Evolutionary conservation across 2,113 vertebrate genomes (phyloP), one percentile per base, ranked within the genome.

Genomic region (Salvelinus fontinalis): DNA sequence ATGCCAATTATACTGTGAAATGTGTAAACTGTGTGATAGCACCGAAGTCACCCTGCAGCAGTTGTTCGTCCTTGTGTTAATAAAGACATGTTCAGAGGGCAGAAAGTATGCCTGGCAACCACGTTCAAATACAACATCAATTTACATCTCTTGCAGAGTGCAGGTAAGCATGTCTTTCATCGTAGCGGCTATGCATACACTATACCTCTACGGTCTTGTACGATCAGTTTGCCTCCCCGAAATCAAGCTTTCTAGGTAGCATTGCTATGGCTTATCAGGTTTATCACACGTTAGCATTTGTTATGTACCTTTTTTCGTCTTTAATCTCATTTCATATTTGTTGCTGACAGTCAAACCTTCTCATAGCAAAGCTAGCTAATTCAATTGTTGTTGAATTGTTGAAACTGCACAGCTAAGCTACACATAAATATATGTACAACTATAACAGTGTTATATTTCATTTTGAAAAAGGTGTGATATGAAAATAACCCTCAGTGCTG

Each of bases 101-200:
- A 85, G 34, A 34, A 8, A 34, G 71, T 68, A 80, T 80, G 81
- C 82, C 89, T 89, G 89, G 88, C 86, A 82, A 89, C 85, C 73
- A 78, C 81, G 74, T 86, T 88, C 81, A 71, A 78, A 78, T 81
- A 85, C 81, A 77, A 76, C 81, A 44, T 83, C 83, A 79, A 84
- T 62, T 26, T 85, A 76, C 80, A 81, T 82, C 13, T 20, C 39
- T 44, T 12, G 54, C 20, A 87, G 87, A 79, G 78, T 85, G 83
- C 83, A 79, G 84, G 83, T 83, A 77, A 87, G 81, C 75, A 48
- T 82, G 82, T 90, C 89, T 90, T 70, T 84, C 9, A 44, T 9
- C 39, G 9, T 44, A 44, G 39, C 12, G 39, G 39, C 39, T 44
- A 44, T 44, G 8, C 39, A 44, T 44, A 44, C 9, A 44, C 39